phyloP scores from a whole-genome alignment of 2,888 invertebrate species.

The Carabus problematicus region DNA sequence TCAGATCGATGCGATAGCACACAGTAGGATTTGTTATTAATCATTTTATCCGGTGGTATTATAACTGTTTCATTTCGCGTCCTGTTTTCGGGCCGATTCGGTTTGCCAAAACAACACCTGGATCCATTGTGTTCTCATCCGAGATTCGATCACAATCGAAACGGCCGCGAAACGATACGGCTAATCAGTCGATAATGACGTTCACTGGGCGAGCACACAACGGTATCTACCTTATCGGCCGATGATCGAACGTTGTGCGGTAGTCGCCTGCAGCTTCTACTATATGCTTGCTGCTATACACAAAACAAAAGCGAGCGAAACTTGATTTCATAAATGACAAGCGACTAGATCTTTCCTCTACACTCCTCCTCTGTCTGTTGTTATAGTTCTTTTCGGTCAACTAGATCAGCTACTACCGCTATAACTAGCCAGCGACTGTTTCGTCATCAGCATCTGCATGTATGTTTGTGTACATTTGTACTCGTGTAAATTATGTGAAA shows the following conservation, averaged over 20 bases:
- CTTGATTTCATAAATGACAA: neutral
- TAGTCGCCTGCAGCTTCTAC: neutral
- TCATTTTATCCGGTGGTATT: slow-evolving; percentile 48
- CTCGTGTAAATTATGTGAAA: too few species aligned
- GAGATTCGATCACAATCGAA: neutral
- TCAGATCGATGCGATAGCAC: slow-evolving; percentile 50
- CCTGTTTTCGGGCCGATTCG: neutral
- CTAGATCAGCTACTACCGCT: neutral
- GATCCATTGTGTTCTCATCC: slow-evolving; percentile 17
- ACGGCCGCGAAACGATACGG: slow-evolving; percentile 5
- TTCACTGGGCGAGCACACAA: slow-evolving; percentile 29
- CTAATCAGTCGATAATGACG: slow-evolving; percentile 31
- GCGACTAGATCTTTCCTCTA: neutral
- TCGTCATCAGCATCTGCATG: neutral
- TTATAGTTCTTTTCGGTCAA: slow-evolving; percentile 9
- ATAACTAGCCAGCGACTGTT: neutral
- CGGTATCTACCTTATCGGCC: slow-evolving; percentile 32
- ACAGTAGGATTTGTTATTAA: slow-evolving; percentile 59
- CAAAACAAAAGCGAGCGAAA: neutral
- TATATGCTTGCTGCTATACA: neutral
- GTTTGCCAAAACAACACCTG: slow-evolving; percentile 32
- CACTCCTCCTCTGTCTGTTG: neutral
- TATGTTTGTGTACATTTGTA: slow-evolving; percentile 4
- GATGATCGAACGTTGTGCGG: slow-evolving; percentile 22
- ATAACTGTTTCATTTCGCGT: slow-evolving; percentile 26